Conservation (phyloP, 2,113 vertebrate genomes). For the Phaethornis superciliosus region DNA sequence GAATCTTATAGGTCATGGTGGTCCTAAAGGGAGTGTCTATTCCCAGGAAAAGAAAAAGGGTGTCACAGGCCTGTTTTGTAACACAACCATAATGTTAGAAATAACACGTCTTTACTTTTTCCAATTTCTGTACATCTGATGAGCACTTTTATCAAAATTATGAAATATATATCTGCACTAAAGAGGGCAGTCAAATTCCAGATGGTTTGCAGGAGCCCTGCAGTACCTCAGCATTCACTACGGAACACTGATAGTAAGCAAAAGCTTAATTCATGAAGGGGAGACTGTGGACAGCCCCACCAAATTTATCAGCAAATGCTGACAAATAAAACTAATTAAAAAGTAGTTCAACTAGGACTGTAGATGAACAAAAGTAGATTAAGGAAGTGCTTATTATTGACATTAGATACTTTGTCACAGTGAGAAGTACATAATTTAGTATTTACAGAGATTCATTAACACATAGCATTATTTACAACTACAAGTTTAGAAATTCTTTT, state of each 20-base stretch:
- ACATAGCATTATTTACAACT: neutral
- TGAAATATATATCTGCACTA: neutral
- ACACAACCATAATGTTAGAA: neutral
- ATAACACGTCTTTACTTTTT: neutral
- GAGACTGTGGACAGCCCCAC: slow-evolving; percentile 36
- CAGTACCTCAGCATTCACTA: slow-evolving; percentile 29
- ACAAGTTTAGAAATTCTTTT: neutral
- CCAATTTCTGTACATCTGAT: neutral
- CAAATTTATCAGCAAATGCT: slow-evolving; percentile 57
- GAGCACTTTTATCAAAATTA: neutral
- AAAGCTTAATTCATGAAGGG: slow-evolving; percentile 35
- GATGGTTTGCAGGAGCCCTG: neutral
- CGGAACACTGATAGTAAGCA: slow-evolving; percentile 23
- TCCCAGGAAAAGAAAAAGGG: neutral
- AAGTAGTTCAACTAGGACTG: neutral
- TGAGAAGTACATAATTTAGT: neutral
- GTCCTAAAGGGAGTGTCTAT: neutral
- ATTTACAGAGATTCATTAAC: neutral
- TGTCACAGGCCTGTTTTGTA: neutral
- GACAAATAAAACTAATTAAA: slow-evolving; percentile 57
- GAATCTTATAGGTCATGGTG: neutral
- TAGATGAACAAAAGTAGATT: slow-evolving; percentile 37
- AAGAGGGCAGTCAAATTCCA: neutral
- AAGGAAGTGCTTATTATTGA: neutral
- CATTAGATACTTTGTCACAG: neutral